Base-by-base conservation (phyloP, 2,888 invertebrate genomes). In the Sarcophaga rosellei region DNA sequence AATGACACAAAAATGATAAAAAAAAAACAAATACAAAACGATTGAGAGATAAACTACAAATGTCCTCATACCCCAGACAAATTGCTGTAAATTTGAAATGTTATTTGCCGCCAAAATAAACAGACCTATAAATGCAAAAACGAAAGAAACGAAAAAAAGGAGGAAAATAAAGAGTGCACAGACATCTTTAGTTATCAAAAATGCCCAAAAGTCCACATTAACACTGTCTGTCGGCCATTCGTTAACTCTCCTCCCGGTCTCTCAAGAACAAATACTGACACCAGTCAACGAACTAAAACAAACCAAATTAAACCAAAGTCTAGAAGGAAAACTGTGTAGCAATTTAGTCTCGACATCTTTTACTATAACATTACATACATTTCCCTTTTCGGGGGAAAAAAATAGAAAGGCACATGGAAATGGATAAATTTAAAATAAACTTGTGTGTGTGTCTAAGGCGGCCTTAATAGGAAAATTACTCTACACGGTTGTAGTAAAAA, bases 51-150 rank as follows among this genome's bases (percentile, higher is more conserved):
- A 53, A 53, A 4, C 17, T 53, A 53, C 12, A 53, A 53, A 15
- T 1, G 53, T 53, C 53, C 53, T 53, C 53, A 15, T 12, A 17
- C 53, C 53, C 17, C 17, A 53, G 53, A 73, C n/a, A 53, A 81
- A 59, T 21, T 74, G 59, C 61, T 72, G 65, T 61, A 72, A 66
- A 66, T 66, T 61, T 76, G 5, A 72, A 80, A 85, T 61, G 73
- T 68, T 61, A 70, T 73, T 81, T 73, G 73, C 66, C 62, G 76
- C 66, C 76, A 85, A 81, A 81, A 76, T 68, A 77, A 76, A 85
- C 72, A 84, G 68, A 72, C 20, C 53, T n/a, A 4, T 12, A 76
- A 81, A 72, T 57, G 68, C 15, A 65, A 53, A 66, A 47, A 21
- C 23, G 59, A 47, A 47, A 15, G 4, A 47, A 47, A 47, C 44